phyloP scores from a whole-genome alignment of 2,113 vertebrate species.

The Penelope pileata region DNA sequence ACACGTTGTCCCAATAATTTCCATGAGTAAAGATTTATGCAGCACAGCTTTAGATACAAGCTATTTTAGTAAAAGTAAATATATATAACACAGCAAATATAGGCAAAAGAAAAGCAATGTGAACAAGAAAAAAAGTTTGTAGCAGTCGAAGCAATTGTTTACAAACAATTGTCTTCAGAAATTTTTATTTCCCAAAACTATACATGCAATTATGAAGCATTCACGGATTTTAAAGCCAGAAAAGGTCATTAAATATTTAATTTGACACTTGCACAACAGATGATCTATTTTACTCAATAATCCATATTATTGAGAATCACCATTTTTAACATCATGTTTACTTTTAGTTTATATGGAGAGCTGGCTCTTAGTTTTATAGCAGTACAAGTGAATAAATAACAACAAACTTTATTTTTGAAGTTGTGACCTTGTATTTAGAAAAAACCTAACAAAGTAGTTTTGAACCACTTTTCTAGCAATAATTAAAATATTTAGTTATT shows the following conservation, averaged over 20 bases:
- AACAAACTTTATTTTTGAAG: not conserved
- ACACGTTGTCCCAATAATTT: not conserved
- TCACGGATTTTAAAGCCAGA: not conserved
- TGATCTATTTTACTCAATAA: not conserved
- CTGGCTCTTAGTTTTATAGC: not conserved
- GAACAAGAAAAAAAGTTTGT: not conserved
- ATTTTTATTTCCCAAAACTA: not conserved
- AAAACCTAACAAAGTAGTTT: not conserved
- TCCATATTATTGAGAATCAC: accelerated
- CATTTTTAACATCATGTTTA: not conserved
- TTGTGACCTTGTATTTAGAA: not conserved
- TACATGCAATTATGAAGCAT: not conserved
- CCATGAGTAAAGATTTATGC: not conserved
- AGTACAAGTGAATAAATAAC: not conserved
- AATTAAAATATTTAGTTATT: not conserved
- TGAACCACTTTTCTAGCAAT: not conserved
- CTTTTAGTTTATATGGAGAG: not conserved
- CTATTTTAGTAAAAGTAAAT: not conserved
- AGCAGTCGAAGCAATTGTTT: not conserved
- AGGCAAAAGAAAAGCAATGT: not conserved
- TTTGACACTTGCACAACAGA: not conserved
- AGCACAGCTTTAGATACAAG: not conserved
- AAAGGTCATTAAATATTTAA: not conserved
- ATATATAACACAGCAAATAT: not conserved
- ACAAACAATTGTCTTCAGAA: not conserved